phyloP scores from a whole-genome alignment of 53 echinoderm and acorn worm species.

The Luidia sarsii region DNA sequence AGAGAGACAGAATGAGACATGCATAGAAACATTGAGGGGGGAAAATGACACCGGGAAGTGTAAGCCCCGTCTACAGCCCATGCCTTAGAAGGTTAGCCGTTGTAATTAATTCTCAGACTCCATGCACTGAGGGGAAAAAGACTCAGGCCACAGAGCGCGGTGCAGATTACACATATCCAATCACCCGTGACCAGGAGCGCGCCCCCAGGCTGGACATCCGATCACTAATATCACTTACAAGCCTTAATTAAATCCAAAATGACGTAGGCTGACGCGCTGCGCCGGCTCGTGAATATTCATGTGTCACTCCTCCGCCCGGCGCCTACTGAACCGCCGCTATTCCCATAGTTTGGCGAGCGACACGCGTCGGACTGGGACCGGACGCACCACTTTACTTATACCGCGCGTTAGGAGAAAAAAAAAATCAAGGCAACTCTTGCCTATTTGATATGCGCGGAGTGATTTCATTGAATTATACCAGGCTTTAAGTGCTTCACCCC shows the following conservation, averaged over 20 bases:
- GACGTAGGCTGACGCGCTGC: slow-evolving; percentile 40
- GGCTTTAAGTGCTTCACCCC: too few relatives aligned
- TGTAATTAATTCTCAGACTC: slow-evolving; percentile 44
- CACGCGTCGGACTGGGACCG: too few relatives aligned
- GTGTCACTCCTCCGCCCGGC: background rate
- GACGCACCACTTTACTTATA: too few relatives aligned
- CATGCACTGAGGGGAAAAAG: slow-evolving; percentile 19
- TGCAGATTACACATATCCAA: slow-evolving; percentile 56
- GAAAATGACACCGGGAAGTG: too few relatives aligned
- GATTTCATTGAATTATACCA: too few relatives aligned
- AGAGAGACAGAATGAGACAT: too few relatives aligned
- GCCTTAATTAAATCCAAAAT: slow-evolving; percentile 47
- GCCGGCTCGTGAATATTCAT: slow-evolving; percentile 28
- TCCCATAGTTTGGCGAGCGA: too few relatives aligned
- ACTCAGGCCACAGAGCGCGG: background rate
- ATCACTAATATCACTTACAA: slow-evolving; percentile 54
- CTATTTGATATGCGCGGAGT: too few relatives aligned
- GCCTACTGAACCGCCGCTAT: too few relatives aligned
- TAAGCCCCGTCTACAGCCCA: background rate
- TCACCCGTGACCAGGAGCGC: slow-evolving; percentile 33
- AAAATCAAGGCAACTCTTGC: too few relatives aligned
- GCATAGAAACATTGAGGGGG: too few relatives aligned
- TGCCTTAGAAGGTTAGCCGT: slow-evolving; percentile 15
- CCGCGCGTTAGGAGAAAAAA: too few relatives aligned
- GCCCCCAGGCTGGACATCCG: slow-evolving; percentile 30